Percentiles rank a stretch among this genome's conserved stretches.
These are phyloP conservation scores for Pteronotus mesoamericanus DNA, from an alignment of 2,797 vertebrate genomes.

Conservation along the genomic window DNA sequence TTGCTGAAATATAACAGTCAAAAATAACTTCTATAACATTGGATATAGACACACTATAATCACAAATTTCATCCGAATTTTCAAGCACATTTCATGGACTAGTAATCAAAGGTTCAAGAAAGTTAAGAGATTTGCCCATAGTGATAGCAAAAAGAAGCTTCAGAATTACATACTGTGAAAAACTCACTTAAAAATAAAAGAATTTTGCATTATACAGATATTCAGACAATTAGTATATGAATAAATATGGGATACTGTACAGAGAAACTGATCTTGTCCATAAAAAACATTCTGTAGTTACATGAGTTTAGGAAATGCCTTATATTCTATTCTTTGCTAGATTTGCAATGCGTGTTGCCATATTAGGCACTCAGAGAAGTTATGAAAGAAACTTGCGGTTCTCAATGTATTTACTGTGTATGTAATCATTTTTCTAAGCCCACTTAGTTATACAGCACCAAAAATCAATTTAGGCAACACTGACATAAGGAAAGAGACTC, in stretches of 20 bases:
- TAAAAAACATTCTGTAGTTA: not conserved
- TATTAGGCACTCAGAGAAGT: not conserved
- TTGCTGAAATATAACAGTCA: constrained; percentile 11
- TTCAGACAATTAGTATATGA: constrained; percentile 19
- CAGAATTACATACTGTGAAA: not conserved
- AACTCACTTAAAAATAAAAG: not conserved
- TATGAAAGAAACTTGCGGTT: not conserved
- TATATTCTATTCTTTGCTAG: not conserved
- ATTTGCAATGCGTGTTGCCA: constrained; percentile 6
- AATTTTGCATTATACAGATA: not conserved
- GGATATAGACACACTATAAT: not conserved
- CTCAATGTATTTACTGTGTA: not conserved
- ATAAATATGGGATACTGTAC: not conserved
- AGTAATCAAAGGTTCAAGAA: not conserved
- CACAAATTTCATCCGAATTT: constrained; percentile 33
- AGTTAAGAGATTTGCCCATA: not conserved
- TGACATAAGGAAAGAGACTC: not conserved
- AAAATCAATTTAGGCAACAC: constrained; percentile 28
- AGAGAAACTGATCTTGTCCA: not conserved
- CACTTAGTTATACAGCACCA: not conserved
- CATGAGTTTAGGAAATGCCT: not conserved
- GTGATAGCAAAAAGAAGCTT: not conserved
- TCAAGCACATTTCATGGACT: constrained; percentile 14
- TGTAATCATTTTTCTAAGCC: constrained; percentile 41
- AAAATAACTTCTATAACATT: constrained; percentile 13